Evolutionary conservation across 2,888 invertebrate genomes (phyloP).

Genomic region (Microchrysa polita): DNA sequence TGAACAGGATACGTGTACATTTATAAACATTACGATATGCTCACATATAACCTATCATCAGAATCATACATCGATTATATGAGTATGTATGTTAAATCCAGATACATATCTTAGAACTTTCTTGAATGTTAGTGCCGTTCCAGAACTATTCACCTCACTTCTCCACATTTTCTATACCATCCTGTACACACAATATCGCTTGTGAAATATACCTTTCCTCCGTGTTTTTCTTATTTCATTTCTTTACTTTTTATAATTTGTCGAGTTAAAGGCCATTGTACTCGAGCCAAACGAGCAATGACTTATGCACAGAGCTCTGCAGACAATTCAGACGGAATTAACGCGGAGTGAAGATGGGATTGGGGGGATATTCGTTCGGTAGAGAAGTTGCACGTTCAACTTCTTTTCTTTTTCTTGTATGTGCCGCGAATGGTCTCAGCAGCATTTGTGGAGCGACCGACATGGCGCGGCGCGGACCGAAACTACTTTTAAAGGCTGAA

Average conservation of each 20-base stretch:
- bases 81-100: no score
- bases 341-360: conserved; percentile 1
- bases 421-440: conserved; percentile 17
- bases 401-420: conserved; percentile 23
- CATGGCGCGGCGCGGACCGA: no score
- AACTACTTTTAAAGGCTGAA: conserved; percentile 13
- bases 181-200: no score
- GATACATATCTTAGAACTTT: no score
- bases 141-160: not conserved
- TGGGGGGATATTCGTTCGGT: conserved; percentile 9
- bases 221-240: conserved; percentile 52
- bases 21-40: no score
- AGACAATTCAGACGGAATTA: not conserved
- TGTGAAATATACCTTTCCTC: conserved; percentile 29
- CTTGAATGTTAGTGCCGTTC: conserved; percentile 13
- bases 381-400: conserved; percentile 15
- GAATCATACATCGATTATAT: no score
- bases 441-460: not conserved
- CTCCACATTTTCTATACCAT: not conserved
- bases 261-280: conserved; percentile 47
- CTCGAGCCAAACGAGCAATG: conserved; percentile 46
- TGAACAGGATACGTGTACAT: no score
- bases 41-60: no score
- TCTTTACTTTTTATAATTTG: conserved; percentile 39
- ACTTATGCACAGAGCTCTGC: conserved; percentile 41